Evolutionary conservation across 2,888 invertebrate species (phyloP).

Genomic region (Laspeyria flexula): DNA sequence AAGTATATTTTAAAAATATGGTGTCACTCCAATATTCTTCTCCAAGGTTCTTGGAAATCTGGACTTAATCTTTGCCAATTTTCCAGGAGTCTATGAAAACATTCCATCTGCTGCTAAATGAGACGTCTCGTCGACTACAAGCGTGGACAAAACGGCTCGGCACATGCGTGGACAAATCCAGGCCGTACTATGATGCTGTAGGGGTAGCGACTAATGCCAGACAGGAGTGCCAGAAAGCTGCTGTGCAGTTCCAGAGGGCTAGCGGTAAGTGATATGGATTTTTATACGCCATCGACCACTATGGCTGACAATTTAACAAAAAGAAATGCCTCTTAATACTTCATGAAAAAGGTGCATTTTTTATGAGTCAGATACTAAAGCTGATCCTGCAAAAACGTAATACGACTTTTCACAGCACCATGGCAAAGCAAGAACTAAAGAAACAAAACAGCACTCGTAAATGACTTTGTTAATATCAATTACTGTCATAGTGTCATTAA

Average conservation of each 20-base stretch:
- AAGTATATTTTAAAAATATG: too few relatives aligned
- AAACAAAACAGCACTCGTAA: too few relatives aligned
- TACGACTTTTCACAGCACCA: too few relatives aligned
- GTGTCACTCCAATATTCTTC: too few relatives aligned
- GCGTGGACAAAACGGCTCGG: conserved; percentile 93
- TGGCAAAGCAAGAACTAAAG: too few relatives aligned
- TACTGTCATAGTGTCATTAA: background rate
- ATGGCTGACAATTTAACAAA: too few relatives aligned
- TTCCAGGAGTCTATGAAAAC: conserved; percentile 95
- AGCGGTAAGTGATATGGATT: conserved; percentile 86
- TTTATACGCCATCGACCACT: background rate
- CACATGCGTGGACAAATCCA: conserved; percentile 93
- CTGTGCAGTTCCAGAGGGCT: conserved; percentile 95
- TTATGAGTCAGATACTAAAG: too few relatives aligned
- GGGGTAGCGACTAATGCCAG: conserved; percentile 91
- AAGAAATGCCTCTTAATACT: too few relatives aligned
- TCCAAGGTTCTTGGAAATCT: background rate
- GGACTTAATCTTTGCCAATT: background rate
- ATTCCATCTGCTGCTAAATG: conserved; percentile 94
- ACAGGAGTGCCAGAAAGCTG: conserved; percentile 95
- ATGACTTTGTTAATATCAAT: too few relatives aligned
- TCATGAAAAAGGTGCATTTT: too few relatives aligned
- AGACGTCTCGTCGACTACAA: conserved; percentile 93
- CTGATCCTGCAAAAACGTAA: too few relatives aligned
- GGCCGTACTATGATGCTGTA: conserved; percentile 95